Conservation (phyloP, 35 echinoderm and acorn worm species). For the Strongylocentrotus purpuratus region DNA sequence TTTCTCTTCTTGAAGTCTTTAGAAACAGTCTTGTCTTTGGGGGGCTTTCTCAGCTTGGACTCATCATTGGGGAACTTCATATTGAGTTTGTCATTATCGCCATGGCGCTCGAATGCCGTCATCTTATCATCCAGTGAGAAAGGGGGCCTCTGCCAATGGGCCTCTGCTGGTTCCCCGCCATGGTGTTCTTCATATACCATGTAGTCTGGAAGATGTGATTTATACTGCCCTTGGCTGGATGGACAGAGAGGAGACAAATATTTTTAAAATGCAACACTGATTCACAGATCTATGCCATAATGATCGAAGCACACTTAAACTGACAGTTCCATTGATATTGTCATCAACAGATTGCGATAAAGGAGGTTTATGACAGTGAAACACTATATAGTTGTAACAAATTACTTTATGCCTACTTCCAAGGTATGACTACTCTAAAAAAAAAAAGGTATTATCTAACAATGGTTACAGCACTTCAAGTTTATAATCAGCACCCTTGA, state of each 20-base stretch:
- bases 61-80: conserved; percentile 77
- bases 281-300: too few relatives aligned
- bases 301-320: too few relatives aligned
- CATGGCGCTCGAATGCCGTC: conserved; percentile 83
- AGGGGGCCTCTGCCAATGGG: conserved; percentile 56
- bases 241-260: conserved; percentile 5
- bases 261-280: background rate
- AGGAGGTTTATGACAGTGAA: too few relatives aligned
- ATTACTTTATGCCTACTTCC: too few relatives aligned
- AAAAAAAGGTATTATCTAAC: too few relatives aligned
- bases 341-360: too few relatives aligned
- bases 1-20: conserved; percentile 44
- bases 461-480: too few relatives aligned
- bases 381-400: too few relatives aligned
- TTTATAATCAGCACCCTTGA: too few relatives aligned
- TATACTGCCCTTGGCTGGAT: conserved; percentile 47
- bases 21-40: conserved; percentile 30
- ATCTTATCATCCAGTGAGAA: conserved; percentile 85
- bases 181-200: conserved; percentile 93
- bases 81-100: conserved; percentile 83
- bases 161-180: conserved; percentile 39
- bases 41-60: conserved; percentile 44
- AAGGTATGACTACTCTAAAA: too few relatives aligned
- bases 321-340: too few relatives aligned
- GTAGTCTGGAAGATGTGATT: conserved; percentile 85